These are phyloP conservation scores for Dendrocincla fuliginosa DNA, from an alignment of 2,797 vertebrate species.

Conservation along the genomic window DNA sequence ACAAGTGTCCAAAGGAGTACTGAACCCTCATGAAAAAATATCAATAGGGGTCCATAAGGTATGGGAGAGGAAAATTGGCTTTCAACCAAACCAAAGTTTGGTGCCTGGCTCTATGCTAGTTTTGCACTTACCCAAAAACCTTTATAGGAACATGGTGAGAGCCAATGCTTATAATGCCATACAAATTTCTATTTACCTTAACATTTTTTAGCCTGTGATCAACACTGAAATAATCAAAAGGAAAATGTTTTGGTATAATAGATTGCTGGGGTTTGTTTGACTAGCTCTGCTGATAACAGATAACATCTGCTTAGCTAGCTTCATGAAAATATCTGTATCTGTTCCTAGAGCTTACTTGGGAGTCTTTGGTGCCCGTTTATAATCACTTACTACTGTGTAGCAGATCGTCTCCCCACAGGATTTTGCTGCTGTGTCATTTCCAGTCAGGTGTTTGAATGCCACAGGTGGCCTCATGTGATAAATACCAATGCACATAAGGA, in stretches of 20 bases:
- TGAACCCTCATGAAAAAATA: background rate
- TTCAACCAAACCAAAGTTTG: background rate
- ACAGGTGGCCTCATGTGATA: background rate
- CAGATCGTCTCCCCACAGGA: background rate
- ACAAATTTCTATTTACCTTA: background rate
- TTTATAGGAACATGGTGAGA: background rate
- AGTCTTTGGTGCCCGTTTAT: background rate
- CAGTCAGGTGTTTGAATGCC: conserved; percentile 15
- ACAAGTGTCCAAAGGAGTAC: background rate
- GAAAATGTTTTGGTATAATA: background rate
- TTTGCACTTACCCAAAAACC: background rate
- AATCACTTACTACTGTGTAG: background rate
- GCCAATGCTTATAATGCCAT: background rate
- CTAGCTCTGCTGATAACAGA: background rate
- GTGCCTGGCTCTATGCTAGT: background rate
- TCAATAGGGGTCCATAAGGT: background rate
- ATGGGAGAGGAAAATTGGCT: background rate
- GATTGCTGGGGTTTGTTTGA: background rate
- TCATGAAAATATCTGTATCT: background rate
- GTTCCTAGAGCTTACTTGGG: background rate
- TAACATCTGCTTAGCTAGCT: background rate
- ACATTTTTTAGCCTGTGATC: background rate
- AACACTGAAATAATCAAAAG: background rate
- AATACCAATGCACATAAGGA: background rate
- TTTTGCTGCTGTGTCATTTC: background rate